Evolutionary conservation across 2,113 vertebrate genomes (phyloP).

Genomic region (Cryptotis parvus): DNA sequence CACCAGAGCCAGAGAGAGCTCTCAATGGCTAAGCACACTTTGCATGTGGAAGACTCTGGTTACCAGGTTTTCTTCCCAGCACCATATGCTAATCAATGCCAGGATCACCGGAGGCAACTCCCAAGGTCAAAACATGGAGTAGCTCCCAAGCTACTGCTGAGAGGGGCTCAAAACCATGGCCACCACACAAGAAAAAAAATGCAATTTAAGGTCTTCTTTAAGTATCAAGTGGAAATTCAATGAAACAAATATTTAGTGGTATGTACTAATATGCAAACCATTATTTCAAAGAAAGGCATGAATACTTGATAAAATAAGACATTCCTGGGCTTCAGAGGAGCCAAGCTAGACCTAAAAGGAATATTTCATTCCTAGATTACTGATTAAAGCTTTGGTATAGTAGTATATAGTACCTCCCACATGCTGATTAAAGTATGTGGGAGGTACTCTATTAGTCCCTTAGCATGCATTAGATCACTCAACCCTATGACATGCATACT

Average conservation of each 20-base stretch:
- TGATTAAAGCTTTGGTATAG: background rate
- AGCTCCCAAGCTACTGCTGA: too few relatives aligned
- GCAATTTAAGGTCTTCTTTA: background rate
- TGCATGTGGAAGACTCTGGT: too few relatives aligned
- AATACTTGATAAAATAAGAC: background rate
- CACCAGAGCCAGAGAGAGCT: too few relatives aligned
- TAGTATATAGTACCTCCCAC: too few relatives aligned
- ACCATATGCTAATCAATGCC: too few relatives aligned
- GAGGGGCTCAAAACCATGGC: too few relatives aligned
- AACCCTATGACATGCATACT: background rate
- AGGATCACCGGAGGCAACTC: too few relatives aligned
- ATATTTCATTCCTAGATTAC: background rate
- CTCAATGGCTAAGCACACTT: too few relatives aligned
- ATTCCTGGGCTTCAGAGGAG: background rate
- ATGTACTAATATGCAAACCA: background rate
- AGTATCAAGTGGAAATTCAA: slow-evolving; percentile 33
- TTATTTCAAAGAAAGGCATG: background rate
- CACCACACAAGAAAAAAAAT: background rate
- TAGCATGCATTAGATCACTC: slow-evolving; percentile 3
- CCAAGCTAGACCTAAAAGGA: background rate
- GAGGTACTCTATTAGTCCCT: background rate
- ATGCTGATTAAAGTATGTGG: too few relatives aligned
- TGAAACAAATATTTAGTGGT: slow-evolving; percentile 18
- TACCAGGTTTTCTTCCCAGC: too few relatives aligned
- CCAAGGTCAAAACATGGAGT: too few relatives aligned